These are phyloP conservation scores for Drosophila putrida DNA, from an alignment of 2,888 invertebrate species.

Conservation along the genomic window DNA sequence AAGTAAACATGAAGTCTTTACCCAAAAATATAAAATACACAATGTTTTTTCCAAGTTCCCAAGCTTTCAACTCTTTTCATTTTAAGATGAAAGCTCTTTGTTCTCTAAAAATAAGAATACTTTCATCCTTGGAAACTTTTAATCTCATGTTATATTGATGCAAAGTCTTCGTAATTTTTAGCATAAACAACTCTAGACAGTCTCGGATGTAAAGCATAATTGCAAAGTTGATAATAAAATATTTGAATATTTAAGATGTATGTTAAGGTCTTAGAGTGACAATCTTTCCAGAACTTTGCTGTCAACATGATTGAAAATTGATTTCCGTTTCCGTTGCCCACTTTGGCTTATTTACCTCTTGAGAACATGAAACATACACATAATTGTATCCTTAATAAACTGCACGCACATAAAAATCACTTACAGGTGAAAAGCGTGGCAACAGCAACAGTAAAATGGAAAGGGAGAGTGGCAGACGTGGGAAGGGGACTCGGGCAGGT, in stretches of 20 bases:
- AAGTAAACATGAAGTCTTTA: neutral
- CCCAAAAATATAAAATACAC: neutral
- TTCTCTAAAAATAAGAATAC: neutral
- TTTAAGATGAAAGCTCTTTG: neutral
- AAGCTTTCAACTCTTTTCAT: neutral
- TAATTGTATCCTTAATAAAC: conserved; percentile 66
- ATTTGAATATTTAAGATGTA: neutral
- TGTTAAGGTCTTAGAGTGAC: neutral
- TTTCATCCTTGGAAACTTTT: neutral
- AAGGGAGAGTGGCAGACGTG: neutral
- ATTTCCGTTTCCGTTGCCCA: conserved; percentile 20
- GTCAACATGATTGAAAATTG: conserved; percentile 25
- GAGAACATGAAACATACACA: conserved; percentile 7
- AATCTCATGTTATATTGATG: neutral
- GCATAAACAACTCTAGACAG: neutral
- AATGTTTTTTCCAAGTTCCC: too few relatives aligned
- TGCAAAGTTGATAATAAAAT: neutral
- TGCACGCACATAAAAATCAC: conserved; percentile 69
- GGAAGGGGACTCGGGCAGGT: neutral
- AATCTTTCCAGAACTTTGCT: conserved; percentile 15
- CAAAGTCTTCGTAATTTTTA: neutral
- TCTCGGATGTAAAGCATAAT: neutral
- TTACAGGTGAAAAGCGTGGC: conserved; percentile 44
- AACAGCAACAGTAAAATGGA: neutral
- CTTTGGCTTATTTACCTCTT: conserved; percentile 17